Evolutionary conservation across 2,113 vertebrate genomes (phyloP), one percentile per base, ranked within the genome.

Genomic region (Chloroceryle aenea): DNA sequence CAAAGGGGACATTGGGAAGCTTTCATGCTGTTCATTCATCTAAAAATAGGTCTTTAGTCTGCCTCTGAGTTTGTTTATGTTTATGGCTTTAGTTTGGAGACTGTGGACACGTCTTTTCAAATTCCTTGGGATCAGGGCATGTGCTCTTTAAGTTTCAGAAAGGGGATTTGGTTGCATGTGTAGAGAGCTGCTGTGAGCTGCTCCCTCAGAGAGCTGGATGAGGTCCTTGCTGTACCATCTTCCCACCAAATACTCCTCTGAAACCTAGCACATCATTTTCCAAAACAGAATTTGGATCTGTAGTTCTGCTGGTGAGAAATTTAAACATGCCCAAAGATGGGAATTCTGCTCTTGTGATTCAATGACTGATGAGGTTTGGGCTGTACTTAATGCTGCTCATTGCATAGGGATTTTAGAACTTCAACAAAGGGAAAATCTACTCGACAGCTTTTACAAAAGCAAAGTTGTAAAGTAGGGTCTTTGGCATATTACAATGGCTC

Each of bases 61-160:
- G 72, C 63, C 32, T 59, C 77, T 22, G 59, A 59, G 81, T 87
- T 91, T 94, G 85, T 95, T 95, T 95, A 58, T 95, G 50, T 95
- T 95, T 86, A 19, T 63, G 34, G 66, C 67, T 59, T 94, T 92
- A 9, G 1, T 94, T 73, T 62, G 43, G 56, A 83, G 72, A 40
- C 59, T 80, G 42, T 50, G 71, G 89, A 80, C 66, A 74, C 1
- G 38, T 63, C 55, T 72, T 85, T 74, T 79, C 42, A 74, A 71
- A 78, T 79, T n/a, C 52, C 64, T 68, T 68, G 40, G 36, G 47
- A 86, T 10, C 14, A 43, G n/a, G 38, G 22, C 34, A 72, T 81
- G 27, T 18, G 17, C 16, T 87, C 52, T 76, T 67, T 40, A 17
- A 40, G 3, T 68, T 94, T 85, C 30, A 38, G 58, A 34, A 58